Conservation (phyloP, 1,140 invertebrate species). For the Capitella teleta region DNA sequence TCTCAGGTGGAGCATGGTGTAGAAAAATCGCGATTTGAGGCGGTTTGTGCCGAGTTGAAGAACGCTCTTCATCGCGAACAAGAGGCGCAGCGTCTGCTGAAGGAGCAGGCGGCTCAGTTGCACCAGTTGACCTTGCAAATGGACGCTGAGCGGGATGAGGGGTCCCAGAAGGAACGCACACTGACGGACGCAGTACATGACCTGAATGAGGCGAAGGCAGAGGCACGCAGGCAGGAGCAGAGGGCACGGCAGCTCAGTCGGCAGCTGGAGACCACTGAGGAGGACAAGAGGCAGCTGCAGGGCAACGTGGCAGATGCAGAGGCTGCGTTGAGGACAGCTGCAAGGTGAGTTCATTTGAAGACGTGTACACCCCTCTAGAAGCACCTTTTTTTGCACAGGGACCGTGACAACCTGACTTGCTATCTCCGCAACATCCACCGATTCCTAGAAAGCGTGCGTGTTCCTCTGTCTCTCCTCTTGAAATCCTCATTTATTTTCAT, state of each 20-base stretch:
- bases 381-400: no score
- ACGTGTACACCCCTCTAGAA: not conserved
- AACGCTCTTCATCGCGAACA: slow-evolving; percentile 29
- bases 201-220: slow-evolving; percentile 24
- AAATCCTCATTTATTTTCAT: no score
- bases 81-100: slow-evolving; percentile 29
- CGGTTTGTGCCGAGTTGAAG: slow-evolving; percentile 31
- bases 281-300: slow-evolving; percentile 24
- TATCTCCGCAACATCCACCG: no score
- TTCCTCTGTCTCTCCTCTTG: no score
- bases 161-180: slow-evolving; percentile 23
- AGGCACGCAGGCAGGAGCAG: slow-evolving; percentile 29
- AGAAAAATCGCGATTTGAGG: slow-evolving; percentile 31
- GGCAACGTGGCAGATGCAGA: slow-evolving; percentile 34
- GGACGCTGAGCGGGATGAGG: slow-evolving; percentile 23
- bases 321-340: slow-evolving; percentile 26
- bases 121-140: slow-evolving; percentile 24
- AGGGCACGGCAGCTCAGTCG: slow-evolving; percentile 26
- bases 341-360: slow-evolving; percentile 9
- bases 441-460: no score
- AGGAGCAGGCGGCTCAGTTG: slow-evolving; percentile 32
- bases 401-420: no score
- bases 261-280: slow-evolving; percentile 22
- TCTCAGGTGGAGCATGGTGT: slow-evolving; percentile 23
- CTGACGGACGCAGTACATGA: slow-evolving; percentile 27